A percentile compares a stretch with the other conserved stretches of the same genome.
Evolutionary conservation across 2,888 invertebrate species (phyloP).

Genomic region (Drosophila mulleri): DNA sequence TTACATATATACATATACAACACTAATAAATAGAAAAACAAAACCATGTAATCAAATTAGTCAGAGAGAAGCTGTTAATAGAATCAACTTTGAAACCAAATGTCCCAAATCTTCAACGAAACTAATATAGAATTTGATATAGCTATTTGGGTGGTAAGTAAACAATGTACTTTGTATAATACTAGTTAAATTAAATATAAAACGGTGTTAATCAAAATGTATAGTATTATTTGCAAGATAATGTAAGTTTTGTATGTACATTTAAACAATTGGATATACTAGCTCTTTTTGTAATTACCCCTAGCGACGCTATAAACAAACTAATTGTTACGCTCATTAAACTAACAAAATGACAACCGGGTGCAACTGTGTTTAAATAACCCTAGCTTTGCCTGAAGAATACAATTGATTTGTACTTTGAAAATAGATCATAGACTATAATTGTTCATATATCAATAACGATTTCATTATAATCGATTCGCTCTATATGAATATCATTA

Average conservation of each 20-base stretch:
- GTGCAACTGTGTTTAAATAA: slow-evolving; percentile 5
- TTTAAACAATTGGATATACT: slow-evolving; percentile 3
- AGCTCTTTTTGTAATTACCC: slow-evolving; percentile 4
- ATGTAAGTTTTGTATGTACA: slow-evolving; percentile 14
- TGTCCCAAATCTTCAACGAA: slow-evolving; percentile 1
- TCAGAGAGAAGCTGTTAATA: slow-evolving; percentile 14
- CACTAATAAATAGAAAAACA: slow-evolving; percentile 31
- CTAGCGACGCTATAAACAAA: slow-evolving; percentile 2
- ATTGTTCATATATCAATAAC: not conserved
- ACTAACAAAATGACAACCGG: not conserved
- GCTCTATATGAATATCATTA: not conserved
- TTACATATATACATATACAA: slow-evolving; percentile 12
- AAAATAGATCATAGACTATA: not conserved
- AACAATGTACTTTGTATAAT: slow-evolving; percentile 2
- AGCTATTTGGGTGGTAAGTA: slow-evolving; percentile 4
- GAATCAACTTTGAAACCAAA: not conserved
- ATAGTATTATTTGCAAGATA: slow-evolving; percentile 12
- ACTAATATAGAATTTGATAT: not conserved
- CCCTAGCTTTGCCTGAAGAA: not conserved
- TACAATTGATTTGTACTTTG: not conserved
- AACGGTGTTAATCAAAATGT: slow-evolving; percentile 5
- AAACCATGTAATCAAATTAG: slow-evolving; percentile 40
- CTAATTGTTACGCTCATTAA: slow-evolving; percentile 5
- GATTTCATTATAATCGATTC: not conserved
- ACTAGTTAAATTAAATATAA: slow-evolving; percentile 3